These are phyloP conservation scores for Notospermus geniculatus DNA, from an alignment of 1,140 invertebrate species.

Conservation along the genomic window DNA sequence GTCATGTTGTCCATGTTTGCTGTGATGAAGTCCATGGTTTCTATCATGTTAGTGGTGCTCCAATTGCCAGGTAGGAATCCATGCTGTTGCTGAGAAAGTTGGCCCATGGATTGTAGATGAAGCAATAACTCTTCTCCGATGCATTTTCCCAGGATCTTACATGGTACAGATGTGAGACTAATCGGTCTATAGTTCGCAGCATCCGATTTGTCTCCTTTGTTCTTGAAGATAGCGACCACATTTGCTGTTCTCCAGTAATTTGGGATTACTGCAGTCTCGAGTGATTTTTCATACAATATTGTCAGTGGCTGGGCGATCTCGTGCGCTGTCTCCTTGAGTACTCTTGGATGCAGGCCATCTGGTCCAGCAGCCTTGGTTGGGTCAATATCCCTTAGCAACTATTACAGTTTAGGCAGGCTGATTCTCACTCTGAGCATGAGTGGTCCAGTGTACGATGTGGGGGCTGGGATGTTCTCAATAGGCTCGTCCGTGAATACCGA, in stretches of 20 bases:
- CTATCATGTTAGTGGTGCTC: conserved; percentile 13
- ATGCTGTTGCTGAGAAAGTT: conserved; percentile 13
- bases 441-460: background rate
- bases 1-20: conserved; percentile 13
- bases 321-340: conserved; percentile 6
- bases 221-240: background rate
- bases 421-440: background rate
- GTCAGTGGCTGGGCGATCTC: background rate
- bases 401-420: background rate
- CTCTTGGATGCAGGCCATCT: conserved; percentile 16
- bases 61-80: conserved; percentile 18
- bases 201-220: conserved; percentile 10
- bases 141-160: conserved; percentile 15
- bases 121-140: conserved; percentile 1
- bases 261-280: conserved; percentile 3
- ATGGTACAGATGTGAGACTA: conserved; percentile 13
- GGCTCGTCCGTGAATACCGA: conserved; percentile 13
- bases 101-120: background rate
- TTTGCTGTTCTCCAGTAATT: conserved; percentile 7
- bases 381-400: conserved; percentile 3
- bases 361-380: conserved; percentile 8
- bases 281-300: conserved; percentile 10
- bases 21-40: too few species aligned
- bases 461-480: background rate
- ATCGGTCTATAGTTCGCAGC: conserved; percentile 16